phyloP scores from a whole-genome alignment of 2,888 invertebrate genomes.

The Pristionchus mayeri region DNA sequence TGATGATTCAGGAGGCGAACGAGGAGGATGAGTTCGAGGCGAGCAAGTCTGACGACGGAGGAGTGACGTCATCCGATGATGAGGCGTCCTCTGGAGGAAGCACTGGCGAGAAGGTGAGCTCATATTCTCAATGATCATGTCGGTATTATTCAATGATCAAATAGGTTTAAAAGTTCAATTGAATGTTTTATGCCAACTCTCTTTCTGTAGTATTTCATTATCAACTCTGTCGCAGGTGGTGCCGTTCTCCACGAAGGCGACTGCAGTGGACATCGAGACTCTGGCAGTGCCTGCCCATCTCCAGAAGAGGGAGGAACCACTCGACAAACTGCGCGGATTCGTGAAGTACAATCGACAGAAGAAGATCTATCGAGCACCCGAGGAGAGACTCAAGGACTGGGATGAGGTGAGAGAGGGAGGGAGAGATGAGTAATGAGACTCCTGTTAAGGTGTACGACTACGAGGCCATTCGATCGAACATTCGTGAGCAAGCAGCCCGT shows the following conservation, averaged over 20 bases:
- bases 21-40: slow-evolving; percentile 55
- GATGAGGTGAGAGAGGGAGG: slow-evolving; percentile 82
- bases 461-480: slow-evolving; percentile 86
- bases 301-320: slow-evolving; percentile 66
- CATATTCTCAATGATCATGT: neutral
- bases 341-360: slow-evolving; percentile 95
- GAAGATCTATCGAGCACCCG: slow-evolving; percentile 88
- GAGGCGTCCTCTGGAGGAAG: slow-evolving; percentile 30
- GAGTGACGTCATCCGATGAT: neutral
- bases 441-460: slow-evolving; percentile 82
- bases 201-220: no score
- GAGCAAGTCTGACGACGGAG: slow-evolving; percentile 54
- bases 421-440: neutral
- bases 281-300: slow-evolving; percentile 63
- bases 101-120: slow-evolving; percentile 41
- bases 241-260: slow-evolving; percentile 49
- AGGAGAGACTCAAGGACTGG: slow-evolving; percentile 92
- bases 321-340: slow-evolving; percentile 83
- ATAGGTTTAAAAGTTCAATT: no score
- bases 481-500: slow-evolving; percentile 90
- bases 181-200: no score
- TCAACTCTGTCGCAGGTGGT: neutral
- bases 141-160: neutral
- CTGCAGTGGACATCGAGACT: slow-evolving; percentile 72
- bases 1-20: slow-evolving; percentile 56